phyloP scores from a whole-genome alignment of 2,888 invertebrate genomes.

The Agrochola lota region DNA sequence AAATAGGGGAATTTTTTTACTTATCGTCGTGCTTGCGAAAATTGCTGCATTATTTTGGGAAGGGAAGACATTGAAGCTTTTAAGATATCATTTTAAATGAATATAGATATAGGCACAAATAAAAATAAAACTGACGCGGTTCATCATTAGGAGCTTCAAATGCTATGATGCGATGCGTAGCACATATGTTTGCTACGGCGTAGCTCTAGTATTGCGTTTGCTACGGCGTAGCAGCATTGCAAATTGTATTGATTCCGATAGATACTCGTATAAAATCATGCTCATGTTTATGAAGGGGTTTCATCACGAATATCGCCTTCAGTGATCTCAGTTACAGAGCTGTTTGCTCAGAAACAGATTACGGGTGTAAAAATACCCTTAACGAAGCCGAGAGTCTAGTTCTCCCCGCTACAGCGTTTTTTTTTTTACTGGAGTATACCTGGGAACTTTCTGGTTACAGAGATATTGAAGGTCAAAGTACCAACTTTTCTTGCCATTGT shows the following conservation, averaged over 20 bases:
- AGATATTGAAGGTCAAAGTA: too few relatives aligned
- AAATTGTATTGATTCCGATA: neutral
- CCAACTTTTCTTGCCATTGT: too few relatives aligned
- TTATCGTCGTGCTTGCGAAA: neutral
- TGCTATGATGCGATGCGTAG: neutral
- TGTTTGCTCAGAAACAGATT: neutral
- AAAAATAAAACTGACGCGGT: neutral
- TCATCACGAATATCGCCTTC: neutral
- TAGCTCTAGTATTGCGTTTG: conserved; percentile 5
- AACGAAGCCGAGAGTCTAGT: too few relatives aligned
- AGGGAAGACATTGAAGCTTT: neutral
- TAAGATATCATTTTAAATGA: neutral
- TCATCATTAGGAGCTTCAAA: neutral
- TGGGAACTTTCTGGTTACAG: too few relatives aligned
- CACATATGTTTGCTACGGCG: neutral
- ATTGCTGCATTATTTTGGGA: neutral
- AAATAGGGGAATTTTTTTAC: conserved; percentile 31
- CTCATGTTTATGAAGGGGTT: neutral
- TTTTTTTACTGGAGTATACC: too few relatives aligned
- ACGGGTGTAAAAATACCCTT: too few relatives aligned
- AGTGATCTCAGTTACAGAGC: neutral
- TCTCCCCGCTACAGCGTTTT: too few relatives aligned
- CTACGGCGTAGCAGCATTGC: conserved; percentile 15
- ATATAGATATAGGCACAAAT: neutral
- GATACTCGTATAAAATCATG: neutral